Conservation (phyloP, 2,888 invertebrate genomes). For the Hydrotaea cyrtoneurina region DNA sequence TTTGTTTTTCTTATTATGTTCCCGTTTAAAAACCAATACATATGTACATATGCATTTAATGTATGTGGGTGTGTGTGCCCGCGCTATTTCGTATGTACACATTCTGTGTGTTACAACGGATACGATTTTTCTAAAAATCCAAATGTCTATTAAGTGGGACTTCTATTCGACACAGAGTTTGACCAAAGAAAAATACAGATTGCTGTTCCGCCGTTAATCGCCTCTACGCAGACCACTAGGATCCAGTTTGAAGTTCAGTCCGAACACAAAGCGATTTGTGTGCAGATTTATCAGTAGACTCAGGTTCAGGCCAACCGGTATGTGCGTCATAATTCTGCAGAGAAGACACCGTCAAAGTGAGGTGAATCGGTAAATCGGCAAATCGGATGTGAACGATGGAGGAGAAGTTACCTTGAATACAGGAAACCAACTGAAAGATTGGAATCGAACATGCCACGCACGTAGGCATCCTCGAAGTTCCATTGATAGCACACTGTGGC, state of each 20-base stretch:
- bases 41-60: neutral
- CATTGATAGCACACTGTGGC: slow-evolving; percentile 79
- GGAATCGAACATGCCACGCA: slow-evolving; percentile 79
- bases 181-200: too few species aligned
- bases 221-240: slow-evolving; percentile 75
- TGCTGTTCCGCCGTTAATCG: slow-evolving; percentile 55
- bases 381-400: neutral
- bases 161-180: too few species aligned
- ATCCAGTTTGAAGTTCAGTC: slow-evolving; percentile 78
- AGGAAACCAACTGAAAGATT: slow-evolving; percentile 79
- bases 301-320: slow-evolving; percentile 77
- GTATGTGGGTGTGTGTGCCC: too few species aligned
- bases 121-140: too few species aligned
- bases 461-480: slow-evolving; percentile 76
- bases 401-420: slow-evolving; percentile 75
- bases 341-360: slow-evolving; percentile 28
- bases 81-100: too few species aligned
- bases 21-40: slow-evolving; percentile 27
- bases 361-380: too few species aligned
- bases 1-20: slow-evolving; percentile 40
- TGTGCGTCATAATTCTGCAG: slow-evolving; percentile 72
- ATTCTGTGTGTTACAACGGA: too few species aligned
- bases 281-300: slow-evolving; percentile 77
- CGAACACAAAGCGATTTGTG: slow-evolving; percentile 78
- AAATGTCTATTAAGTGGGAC: neutral